Evolutionary conservation across 2,113 vertebrate genomes (phyloP).

Genomic region (Rhombomys opimus): DNA sequence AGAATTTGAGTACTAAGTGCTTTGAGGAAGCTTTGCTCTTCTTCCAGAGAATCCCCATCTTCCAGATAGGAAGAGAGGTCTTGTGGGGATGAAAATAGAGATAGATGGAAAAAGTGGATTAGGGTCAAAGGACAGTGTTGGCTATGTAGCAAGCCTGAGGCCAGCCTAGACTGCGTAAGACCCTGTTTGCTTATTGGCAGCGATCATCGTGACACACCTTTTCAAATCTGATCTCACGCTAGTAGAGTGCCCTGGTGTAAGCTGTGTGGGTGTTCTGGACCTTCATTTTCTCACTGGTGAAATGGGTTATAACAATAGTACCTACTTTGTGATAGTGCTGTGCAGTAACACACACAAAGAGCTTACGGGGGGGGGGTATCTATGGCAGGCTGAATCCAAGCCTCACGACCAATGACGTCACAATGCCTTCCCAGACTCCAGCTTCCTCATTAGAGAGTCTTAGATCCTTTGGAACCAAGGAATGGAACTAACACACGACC

Average conservation of each 20-base stretch:
- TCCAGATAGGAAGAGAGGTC: not conserved
- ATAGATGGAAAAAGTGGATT: no score
- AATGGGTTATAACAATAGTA: not conserved
- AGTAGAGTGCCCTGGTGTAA: not conserved
- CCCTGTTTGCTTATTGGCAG: not conserved
- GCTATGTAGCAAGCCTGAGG: not conserved
- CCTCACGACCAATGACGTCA: constrained; percentile 67
- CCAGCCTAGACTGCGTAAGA: not conserved
- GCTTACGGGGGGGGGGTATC: not conserved
- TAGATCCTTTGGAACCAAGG: constrained; percentile 50
- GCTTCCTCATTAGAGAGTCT: constrained; percentile 8
- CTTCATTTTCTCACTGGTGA: constrained; percentile 23
- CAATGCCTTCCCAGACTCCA: constrained; percentile 59
- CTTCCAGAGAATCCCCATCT: not conserved
- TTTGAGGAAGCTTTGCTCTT: not conserved
- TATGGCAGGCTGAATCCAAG: not conserved
- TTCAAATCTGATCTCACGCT: not conserved
- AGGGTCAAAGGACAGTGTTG: not conserved
- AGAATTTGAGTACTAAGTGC: not conserved
- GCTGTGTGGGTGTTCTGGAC: not conserved
- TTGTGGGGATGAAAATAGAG: not conserved
- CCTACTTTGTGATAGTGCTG: not conserved
- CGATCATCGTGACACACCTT: not conserved
- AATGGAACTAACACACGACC: constrained; percentile 59
- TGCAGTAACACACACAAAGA: not conserved